A percentile compares a stretch with the other conserved stretches of the same genome.
Evolutionary conservation across 1,140 invertebrate species (phyloP).

Genomic region (Drosophila ogumai): DNA sequence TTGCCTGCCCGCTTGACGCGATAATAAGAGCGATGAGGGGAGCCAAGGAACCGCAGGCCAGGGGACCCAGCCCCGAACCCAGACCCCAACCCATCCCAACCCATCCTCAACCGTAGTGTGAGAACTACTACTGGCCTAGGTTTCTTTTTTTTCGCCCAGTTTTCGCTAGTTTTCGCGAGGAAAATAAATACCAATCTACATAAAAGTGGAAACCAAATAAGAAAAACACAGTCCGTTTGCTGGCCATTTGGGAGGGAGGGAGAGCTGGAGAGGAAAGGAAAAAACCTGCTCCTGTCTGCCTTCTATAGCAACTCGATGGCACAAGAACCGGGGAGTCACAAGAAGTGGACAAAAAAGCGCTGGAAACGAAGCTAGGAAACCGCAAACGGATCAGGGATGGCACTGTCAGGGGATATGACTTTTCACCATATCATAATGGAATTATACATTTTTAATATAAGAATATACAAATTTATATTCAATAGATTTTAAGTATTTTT

Average conservation of each 20-base stretch:
- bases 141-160: conserved; percentile 29
- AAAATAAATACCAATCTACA: conserved; percentile 84
- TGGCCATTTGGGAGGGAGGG: conserved; percentile 47
- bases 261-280: conserved; percentile 21
- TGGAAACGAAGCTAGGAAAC: conserved; percentile 48
- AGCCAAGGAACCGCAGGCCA: conserved; percentile 61
- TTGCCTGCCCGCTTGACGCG: conserved; percentile 65
- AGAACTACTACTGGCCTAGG: conserved; percentile 55
- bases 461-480: no score
- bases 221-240: conserved; percentile 67
- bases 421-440: neutral
- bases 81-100: conserved; percentile 35
- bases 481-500: neutral
- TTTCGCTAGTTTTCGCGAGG: conserved; percentile 72
- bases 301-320: conserved; percentile 42
- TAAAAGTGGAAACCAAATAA: conserved; percentile 82
- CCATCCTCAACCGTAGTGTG: conserved; percentile 54
- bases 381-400: conserved; percentile 25
- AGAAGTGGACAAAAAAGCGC: conserved; percentile 42
- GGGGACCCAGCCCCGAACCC: conserved; percentile 16
- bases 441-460: no score
- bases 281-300: conserved; percentile 65
- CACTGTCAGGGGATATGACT: neutral
- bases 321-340: conserved; percentile 23
- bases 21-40: conserved; percentile 80